These are phyloP conservation scores for Ciconia maguari DNA, from an alignment of 2,113 vertebrate genomes.

Conservation along the genomic window DNA sequence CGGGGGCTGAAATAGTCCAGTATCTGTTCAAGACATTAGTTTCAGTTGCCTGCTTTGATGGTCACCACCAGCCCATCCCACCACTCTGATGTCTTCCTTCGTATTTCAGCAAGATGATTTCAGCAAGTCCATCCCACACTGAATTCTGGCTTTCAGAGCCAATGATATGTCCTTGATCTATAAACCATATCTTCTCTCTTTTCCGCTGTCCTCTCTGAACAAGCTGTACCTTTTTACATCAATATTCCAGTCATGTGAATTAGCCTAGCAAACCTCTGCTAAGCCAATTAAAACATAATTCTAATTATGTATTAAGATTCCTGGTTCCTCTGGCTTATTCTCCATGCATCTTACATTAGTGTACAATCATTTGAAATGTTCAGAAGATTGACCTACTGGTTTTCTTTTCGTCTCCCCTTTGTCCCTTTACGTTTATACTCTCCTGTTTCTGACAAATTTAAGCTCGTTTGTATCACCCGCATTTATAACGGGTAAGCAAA, in stretches of 20 bases:
- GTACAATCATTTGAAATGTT: neutral
- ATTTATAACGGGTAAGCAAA: neutral
- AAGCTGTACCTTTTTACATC: neutral
- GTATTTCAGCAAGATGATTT: neutral
- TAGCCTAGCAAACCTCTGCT: slow-evolving; percentile 2
- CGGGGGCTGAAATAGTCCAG: neutral
- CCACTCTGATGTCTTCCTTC: neutral
- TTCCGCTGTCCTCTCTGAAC: neutral
- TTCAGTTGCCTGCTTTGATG: neutral
- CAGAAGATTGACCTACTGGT: neutral
- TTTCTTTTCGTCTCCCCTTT: slow-evolving; percentile 9
- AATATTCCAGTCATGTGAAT: slow-evolving; percentile 6
- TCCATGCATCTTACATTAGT: neutral
- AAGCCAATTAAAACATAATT: slow-evolving; percentile 57
- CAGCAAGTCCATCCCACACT: neutral
- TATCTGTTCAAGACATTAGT: neutral
- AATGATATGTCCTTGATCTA: neutral
- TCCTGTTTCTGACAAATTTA: neutral
- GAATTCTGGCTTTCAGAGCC: neutral
- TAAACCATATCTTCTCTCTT: neutral
- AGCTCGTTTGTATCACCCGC: neutral
- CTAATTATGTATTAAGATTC: slow-evolving; percentile 47
- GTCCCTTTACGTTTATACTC: neutral
- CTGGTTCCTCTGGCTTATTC: slow-evolving; percentile 14
- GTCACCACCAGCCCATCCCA: neutral